Evolutionary conservation across 2,888 invertebrate species (phyloP), one percentile per base, ranked within the genome.

Genomic region (Sacculina carcini): DNA sequence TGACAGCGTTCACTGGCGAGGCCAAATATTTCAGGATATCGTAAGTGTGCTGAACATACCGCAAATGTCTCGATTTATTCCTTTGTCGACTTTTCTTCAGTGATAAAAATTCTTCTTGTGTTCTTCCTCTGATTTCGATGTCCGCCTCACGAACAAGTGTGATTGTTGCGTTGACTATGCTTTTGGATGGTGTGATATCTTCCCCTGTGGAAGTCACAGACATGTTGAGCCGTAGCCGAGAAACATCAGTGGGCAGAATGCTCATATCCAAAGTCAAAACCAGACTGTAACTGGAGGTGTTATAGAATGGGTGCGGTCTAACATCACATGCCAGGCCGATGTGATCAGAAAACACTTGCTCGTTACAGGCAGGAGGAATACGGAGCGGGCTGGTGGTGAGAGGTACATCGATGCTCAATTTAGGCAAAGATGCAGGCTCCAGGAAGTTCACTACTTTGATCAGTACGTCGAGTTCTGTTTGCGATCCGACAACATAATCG

Each of bases 341-440:
- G 9, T 44, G 44, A 4, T 16, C 28, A 3, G 19, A 16, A 9
- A 2, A n/a, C n/a, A n/a, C 19, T 2, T 7, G 16, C 44, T 44
- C 44, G 16, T 44, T 16, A 12, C 44, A 44, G 19, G 44, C 5
- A 1, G 44, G 44, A n/a, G 57, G 54, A 16, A 52, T 48, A 19
- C 54, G 51, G 14, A 31, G 16, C 14, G 53, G 50, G 36, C 40
- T 34, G 6, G 54, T 50, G 34, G 52, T 49, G 39, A 42, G 4
- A 9, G 53, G 52, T 55, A 58, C 55, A 2, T 52, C 23, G 9
- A 66, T 46, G 4, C 57, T 54, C 3, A 65, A 52, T 38, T 57
- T 56, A 7, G 62, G 57, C 34, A 62, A 55, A 50, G 62, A 65
- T 7, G 66, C 66, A 5, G 64, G 61, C 52, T 67, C 66, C 0